Evolutionary conservation across 2,797 vertebrate species (phyloP).

Genomic region (Masticophis lateralis): DNA sequence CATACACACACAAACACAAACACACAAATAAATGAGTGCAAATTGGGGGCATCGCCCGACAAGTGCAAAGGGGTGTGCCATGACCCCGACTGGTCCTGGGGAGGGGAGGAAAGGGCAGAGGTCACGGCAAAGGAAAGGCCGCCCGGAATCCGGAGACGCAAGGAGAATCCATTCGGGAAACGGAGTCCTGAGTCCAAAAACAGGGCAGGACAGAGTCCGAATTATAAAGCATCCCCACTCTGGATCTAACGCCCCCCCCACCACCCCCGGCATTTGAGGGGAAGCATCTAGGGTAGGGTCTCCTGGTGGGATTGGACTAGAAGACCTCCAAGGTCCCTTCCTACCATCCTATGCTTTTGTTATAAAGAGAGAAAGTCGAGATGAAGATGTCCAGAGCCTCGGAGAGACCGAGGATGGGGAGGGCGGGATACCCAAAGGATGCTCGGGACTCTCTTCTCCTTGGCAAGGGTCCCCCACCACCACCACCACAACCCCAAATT

Average conservation of each 20-base stretch:
- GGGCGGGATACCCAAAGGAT: background rate
- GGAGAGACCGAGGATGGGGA: background rate
- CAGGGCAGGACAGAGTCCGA: background rate
- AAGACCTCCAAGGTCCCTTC: background rate
- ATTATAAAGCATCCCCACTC: too few relatives aligned
- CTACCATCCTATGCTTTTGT: background rate
- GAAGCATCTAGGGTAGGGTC: background rate
- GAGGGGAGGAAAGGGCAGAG: background rate
- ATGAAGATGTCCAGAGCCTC: background rate
- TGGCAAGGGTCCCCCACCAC: background rate
- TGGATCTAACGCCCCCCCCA: fast-evolving
- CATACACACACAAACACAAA: too few relatives aligned
- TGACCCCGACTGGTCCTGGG: background rate
- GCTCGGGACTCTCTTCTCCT: too few relatives aligned
- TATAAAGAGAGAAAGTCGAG: background rate
- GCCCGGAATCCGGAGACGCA: fast-evolving
- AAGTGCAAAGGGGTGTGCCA: background rate
- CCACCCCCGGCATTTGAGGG: fast-evolving
- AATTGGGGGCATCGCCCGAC: background rate
- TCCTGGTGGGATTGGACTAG: background rate
- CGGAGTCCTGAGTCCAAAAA: background rate
- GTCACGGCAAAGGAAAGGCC: background rate
- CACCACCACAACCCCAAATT: background rate
- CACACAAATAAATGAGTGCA: background rate
- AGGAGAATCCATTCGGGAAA: background rate